A percentile compares a stretch with the other conserved stretches of the same genome.
Conservation (phyloP, 2,113 vertebrate genomes). For the Poeciliopsis occidentalis region DNA sequence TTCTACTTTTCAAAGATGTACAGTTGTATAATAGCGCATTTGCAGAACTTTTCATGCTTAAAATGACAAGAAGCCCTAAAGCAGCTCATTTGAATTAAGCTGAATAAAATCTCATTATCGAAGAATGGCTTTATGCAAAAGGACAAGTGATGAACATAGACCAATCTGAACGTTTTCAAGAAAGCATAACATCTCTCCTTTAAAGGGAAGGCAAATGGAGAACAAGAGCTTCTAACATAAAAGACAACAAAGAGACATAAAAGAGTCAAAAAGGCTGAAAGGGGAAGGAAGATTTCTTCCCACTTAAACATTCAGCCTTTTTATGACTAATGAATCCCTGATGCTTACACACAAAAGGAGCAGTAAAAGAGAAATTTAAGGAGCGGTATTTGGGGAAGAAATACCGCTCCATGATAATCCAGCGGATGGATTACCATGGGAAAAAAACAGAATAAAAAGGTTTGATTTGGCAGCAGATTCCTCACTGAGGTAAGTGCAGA, state of each 20-base stretch:
- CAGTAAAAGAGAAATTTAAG: slow-evolving; percentile 25
- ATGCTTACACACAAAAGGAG: slow-evolving; percentile 46
- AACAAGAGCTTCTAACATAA: slow-evolving; percentile 20
- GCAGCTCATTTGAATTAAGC: no score
- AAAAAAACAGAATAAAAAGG: slow-evolving; percentile 1
- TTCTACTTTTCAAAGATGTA: no score
- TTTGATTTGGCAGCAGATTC: slow-evolving; percentile 21
- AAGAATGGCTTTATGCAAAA: no score
- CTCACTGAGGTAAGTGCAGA: slow-evolving; percentile 34
- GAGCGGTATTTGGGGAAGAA: neutral
- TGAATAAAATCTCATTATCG: no score
- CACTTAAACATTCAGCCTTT: slow-evolving; percentile 43
- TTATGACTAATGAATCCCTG: slow-evolving; percentile 48
- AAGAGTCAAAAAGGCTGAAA: slow-evolving; percentile 21
- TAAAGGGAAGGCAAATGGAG: slow-evolving; percentile 14
- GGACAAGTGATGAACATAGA: no score
- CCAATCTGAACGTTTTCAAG: no score
- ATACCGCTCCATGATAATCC: neutral
- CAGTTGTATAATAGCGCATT: no score
- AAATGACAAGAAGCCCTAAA: no score
- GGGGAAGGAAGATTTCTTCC: slow-evolving; percentile 36
- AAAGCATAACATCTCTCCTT: no score
- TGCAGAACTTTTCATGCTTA: no score
- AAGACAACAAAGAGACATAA: slow-evolving; percentile 34
- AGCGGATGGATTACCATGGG: neutral